Evolutionary conservation across 2,113 vertebrate species (phyloP).

Genomic region (Acanthochromis polyacanthus): DNA sequence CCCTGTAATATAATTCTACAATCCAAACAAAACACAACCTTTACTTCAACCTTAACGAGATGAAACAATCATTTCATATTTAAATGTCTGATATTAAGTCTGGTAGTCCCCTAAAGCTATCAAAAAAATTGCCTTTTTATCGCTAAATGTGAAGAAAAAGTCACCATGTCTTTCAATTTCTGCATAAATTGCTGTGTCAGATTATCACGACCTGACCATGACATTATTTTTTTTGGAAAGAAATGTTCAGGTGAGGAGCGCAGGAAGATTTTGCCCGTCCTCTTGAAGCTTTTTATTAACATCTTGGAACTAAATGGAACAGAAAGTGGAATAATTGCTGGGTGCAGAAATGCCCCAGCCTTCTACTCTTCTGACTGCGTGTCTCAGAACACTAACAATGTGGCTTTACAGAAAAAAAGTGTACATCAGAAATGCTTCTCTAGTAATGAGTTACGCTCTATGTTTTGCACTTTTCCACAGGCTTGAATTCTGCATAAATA

Average conservation of each 20-base stretch:
- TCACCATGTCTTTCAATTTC: neutral
- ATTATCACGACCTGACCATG: neutral
- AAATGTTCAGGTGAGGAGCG: neutral
- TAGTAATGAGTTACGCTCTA: conserved; percentile 28
- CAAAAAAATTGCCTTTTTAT: neutral
- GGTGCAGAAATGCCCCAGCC: neutral
- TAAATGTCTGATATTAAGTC: neutral
- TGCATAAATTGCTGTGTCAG: neutral
- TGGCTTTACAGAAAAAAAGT: neutral
- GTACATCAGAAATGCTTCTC: neutral
- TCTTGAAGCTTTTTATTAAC: neutral
- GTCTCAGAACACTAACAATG: neutral
- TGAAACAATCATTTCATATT: neutral
- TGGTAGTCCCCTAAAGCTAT: neutral
- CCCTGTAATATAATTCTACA: neutral
- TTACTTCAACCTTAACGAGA: conserved; percentile 20
- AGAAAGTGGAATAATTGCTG: conserved; percentile 23
- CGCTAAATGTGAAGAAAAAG: neutral
- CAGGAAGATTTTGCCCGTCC: neutral
- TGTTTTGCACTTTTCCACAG: conserved; percentile 29
- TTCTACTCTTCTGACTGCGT: neutral
- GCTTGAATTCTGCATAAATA: conserved; percentile 31
- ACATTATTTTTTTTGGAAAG: neutral
- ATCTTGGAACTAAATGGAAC: conserved; percentile 12
- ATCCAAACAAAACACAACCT: conserved; percentile 8